Evolutionary conservation across 2,888 invertebrate genomes (phyloP).

Genomic region (Polylopha cassiicola): DNA sequence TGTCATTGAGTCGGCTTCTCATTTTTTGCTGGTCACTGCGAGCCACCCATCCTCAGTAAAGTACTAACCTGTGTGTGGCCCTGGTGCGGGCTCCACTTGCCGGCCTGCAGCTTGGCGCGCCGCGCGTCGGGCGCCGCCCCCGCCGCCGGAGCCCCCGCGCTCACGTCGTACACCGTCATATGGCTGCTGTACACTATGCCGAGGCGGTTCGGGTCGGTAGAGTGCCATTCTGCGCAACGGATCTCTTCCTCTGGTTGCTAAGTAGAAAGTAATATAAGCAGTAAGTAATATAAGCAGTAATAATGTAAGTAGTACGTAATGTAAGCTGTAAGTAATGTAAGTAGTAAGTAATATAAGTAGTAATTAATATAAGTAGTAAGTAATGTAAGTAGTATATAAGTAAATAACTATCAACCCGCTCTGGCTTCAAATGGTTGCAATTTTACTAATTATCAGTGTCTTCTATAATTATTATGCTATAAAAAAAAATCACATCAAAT

Average conservation of each 20-base stretch:
- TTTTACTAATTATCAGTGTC: too few relatives aligned
- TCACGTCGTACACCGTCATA: constrained; percentile 86
- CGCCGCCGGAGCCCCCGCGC: constrained; percentile 64
- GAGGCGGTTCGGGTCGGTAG: constrained; percentile 82
- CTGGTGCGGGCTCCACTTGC: constrained; percentile 98
- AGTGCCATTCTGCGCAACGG: constrained; percentile 92
- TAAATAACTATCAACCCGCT: too few relatives aligned
- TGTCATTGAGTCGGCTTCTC: too few relatives aligned
- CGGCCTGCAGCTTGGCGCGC: constrained; percentile 87
- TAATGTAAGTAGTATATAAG: too few relatives aligned
- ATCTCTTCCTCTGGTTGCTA: constrained; percentile 82
- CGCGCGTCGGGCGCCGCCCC: constrained; percentile 78
- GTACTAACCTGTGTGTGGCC: constrained; percentile 82
- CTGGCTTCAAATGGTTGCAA: too few relatives aligned
- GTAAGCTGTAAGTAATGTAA: too few relatives aligned
- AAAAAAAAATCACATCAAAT: too few relatives aligned
- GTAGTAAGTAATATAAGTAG: too few relatives aligned
- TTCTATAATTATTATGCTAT: too few relatives aligned
- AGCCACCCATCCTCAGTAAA: too few relatives aligned
- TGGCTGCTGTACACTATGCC: constrained; percentile 87
- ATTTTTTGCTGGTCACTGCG: too few relatives aligned
- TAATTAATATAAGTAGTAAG: too few relatives aligned
- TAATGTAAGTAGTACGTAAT: neutral
- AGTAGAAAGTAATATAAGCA: neutral
- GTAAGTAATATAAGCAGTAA: neutral